phyloP scores from a whole-genome alignment of 2,113 vertebrate genomes.

The Trachemys scripta region DNA sequence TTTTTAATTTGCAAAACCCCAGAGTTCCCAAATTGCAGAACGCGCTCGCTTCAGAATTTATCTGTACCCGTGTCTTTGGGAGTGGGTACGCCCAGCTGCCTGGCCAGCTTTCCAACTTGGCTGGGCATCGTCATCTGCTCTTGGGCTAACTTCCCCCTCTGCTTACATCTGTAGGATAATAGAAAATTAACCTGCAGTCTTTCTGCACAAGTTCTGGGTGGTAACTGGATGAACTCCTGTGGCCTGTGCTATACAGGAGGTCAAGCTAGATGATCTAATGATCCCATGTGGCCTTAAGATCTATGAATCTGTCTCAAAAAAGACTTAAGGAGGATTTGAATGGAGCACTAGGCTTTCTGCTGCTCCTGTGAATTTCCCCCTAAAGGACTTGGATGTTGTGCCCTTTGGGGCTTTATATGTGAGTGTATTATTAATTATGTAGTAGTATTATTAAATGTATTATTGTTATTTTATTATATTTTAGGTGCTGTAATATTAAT shows the following conservation, averaged over 20 bases:
- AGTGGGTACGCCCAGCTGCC: background rate
- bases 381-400: rapidly evolving
- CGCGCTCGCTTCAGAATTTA: slow-evolving; percentile 3
- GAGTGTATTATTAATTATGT: background rate
- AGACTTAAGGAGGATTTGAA: background rate
- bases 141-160: background rate
- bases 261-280: background rate
- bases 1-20: background rate
- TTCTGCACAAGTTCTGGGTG: background rate
- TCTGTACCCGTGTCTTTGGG: background rate
- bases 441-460: too few species aligned
- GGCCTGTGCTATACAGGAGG: background rate
- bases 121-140: background rate
- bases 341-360: background rate
- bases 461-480: background rate
- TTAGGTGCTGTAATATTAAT: background rate
- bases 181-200: background rate
- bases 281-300: background rate
- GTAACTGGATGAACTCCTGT: background rate
- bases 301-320: background rate
- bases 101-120: background rate
- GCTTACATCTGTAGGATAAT: background rate
- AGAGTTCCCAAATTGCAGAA: background rate
- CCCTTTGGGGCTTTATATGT: background rate
- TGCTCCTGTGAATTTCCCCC: background rate